Evolutionary conservation across 2,797 vertebrate genomes (phyloP).

Genomic region (Notoglanidium macrostoma): DNA sequence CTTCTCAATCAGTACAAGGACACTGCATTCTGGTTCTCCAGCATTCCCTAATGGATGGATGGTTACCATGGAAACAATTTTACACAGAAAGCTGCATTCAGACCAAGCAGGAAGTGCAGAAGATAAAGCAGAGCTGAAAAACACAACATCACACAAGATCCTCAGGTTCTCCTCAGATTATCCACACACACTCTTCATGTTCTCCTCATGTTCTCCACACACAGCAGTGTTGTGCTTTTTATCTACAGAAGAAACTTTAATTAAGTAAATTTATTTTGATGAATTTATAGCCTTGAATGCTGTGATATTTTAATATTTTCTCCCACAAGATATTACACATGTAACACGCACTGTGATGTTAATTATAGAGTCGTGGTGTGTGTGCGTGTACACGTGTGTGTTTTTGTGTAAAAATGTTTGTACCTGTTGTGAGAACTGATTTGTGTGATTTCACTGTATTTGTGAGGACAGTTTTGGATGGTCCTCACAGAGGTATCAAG

Average conservation of each 20-base stretch:
- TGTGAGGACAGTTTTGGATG: too few relatives aligned
- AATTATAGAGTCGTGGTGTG: neutral
- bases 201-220: neutral
- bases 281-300: neutral
- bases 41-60: conserved; percentile 10
- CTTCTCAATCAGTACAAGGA: neutral
- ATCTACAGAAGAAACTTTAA: neutral
- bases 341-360: neutral
- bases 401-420: neutral
- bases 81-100: conserved; percentile 1
- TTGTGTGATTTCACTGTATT: too few relatives aligned
- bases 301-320: neutral
- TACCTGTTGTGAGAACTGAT: too few relatives aligned
- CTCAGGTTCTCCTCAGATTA: neutral
- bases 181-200: neutral
- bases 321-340: neutral
- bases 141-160: neutral
- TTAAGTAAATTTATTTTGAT: neutral
- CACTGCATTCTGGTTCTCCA: neutral
- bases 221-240: neutral
- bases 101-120: neutral
- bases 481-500: too few relatives aligned
- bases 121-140: neutral
- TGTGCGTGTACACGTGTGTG: neutral
- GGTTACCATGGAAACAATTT: neutral